Conservation (phyloP, 2,797 vertebrate species). For the Hydrocynus forskahlii region DNA sequence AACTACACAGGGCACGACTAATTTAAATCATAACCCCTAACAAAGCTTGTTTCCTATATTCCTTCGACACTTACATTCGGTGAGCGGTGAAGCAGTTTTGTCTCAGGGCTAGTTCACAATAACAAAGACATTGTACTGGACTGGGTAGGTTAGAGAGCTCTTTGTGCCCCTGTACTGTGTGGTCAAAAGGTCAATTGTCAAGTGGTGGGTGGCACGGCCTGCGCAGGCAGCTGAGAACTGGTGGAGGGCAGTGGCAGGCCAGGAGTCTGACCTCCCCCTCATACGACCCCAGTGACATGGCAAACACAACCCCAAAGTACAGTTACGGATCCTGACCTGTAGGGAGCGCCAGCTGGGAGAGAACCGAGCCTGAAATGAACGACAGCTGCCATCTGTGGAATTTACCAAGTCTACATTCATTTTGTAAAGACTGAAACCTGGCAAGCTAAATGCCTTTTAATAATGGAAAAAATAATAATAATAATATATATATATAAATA, state of each 20-base stretch:
- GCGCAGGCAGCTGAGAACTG: constrained; percentile 70
- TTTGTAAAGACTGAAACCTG: neutral
- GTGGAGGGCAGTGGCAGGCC: constrained; percentile 71
- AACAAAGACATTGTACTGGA: constrained; percentile 52
- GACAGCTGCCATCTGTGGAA: neutral
- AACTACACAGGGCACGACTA: neutral
- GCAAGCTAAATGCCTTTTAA: constrained; percentile 17
- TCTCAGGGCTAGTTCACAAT: constrained; percentile 14
- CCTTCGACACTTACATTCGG: constrained; percentile 15
- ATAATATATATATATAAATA: too few species aligned
- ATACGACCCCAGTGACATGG: constrained; percentile 3
- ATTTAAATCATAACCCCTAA: constrained; percentile 6
- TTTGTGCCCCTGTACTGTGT: constrained; percentile 58
- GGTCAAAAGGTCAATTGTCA: constrained; percentile 69
- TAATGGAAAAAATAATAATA: too few species aligned
- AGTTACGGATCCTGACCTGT: constrained; percentile 30
- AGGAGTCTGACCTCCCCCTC: constrained; percentile 36
- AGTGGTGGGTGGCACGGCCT: constrained; percentile 72
- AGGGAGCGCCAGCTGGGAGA: constrained; percentile 46
- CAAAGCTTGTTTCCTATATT: constrained; percentile 33
- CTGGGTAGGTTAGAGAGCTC: constrained; percentile 38
- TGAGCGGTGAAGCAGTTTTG: constrained; percentile 25
- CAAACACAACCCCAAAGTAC: neutral
- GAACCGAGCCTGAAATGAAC: neutral
- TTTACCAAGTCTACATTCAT: neutral